Base-by-base conservation (phyloP, 2,797 vertebrate species). In the Babyrousa celebensis region DNA sequence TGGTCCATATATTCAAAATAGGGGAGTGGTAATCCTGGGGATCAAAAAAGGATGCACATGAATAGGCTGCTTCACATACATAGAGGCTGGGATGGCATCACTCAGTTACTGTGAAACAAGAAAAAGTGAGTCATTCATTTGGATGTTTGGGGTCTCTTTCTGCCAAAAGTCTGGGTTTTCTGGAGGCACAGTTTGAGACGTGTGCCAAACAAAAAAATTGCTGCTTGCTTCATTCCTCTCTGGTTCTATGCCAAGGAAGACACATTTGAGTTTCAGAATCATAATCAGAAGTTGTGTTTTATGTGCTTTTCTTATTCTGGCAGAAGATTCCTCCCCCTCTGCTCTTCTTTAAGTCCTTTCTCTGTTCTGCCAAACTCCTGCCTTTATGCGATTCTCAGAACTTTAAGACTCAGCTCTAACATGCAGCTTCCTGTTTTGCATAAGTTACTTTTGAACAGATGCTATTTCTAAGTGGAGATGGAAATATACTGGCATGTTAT, bases 141-240 rank as follows among this genome's bases (percentile, higher is more conserved):
- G 32, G 16, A 71, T 77, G 16, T 93, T 88, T 85, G 40, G n/a
- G n/a, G n/a, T 75, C 60, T 95, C 15, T 52, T 65, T 75, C 21
- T 79, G 36, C 90, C 88, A 92, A 92, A 68, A 2, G 3, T 83
- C 67, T 96, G 82, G 5, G 32, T 90, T 89, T 94, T 96, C 68
- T 56, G 62, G 23, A 96, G 29, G 10, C 79, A 71, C 2, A 21
- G 3, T 82, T 79, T 83, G 78, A 94, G 25, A 62, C 40, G 25
- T 71, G 72, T 79, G 83, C 83, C 83, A 97, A 89, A 56, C 58
- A 91, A 62, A 88, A 96, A 88, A 96, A 85, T 21, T 71, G 18
- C 54, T 52, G 54, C 54, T 77, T 95, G 23, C 48, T 94, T 90
- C 52, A 63, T 79, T 91, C n/a, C 12, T 80, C 72, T 90, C 77